phyloP scores from a whole-genome alignment of 2,113 vertebrate species.

The Narcine bancroftii region DNA sequence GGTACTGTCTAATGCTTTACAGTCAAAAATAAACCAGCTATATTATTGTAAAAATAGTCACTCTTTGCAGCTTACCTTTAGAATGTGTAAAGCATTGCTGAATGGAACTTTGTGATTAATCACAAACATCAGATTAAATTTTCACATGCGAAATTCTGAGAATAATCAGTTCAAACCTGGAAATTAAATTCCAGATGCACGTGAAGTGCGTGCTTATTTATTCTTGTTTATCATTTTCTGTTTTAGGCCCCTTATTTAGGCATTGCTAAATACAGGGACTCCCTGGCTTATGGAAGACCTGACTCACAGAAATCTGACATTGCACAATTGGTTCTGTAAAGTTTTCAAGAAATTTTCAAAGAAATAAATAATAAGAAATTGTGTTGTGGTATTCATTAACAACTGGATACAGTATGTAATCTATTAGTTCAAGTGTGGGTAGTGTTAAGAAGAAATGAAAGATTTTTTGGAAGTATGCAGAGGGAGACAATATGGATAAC shows the following conservation, averaged over 20 bases:
- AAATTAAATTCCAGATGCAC: not conserved
- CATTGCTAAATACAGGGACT: not conserved
- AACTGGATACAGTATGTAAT: too few species aligned
- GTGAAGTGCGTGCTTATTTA: not conserved
- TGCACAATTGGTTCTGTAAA: too few species aligned
- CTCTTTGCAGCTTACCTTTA: constrained; percentile 23
- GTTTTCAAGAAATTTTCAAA: too few species aligned
- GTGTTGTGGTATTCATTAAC: too few species aligned
- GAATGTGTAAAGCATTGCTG: not conserved
- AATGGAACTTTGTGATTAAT: constrained; percentile 3
- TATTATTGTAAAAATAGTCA: constrained; percentile 12
- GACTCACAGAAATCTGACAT: too few species aligned
- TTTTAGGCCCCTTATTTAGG: not conserved
- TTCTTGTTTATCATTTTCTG: not conserved
- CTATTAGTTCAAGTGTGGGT: too few species aligned
- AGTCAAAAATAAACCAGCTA: not conserved
- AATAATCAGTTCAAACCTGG: constrained; percentile 3
- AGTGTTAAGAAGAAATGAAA: too few species aligned
- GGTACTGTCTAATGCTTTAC: constrained; percentile 34
- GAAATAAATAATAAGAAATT: too few species aligned
- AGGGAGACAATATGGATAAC: too few species aligned
- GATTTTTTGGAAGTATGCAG: too few species aligned
- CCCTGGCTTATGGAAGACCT: too few species aligned
- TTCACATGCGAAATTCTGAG: not conserved
- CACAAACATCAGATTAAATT: not conserved